A percentile compares a stretch with the other conserved stretches of the same genome.
Conservation (phyloP, 2,888 invertebrate species). For the Drosophila neotestacea region DNA sequence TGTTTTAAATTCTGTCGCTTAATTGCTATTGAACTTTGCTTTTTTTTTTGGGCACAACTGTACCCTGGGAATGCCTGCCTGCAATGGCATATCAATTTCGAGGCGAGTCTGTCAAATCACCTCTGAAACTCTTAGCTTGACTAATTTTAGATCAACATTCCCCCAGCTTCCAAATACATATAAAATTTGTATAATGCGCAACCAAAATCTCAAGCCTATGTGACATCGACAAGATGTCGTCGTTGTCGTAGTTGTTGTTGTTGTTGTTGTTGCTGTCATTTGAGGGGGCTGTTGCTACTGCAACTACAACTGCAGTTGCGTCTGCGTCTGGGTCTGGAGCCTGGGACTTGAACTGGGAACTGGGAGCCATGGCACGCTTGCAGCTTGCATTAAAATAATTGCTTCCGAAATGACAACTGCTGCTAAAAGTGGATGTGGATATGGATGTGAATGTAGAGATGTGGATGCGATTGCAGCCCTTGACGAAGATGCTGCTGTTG, state of each 20-base stretch:
- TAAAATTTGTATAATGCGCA: constrained; percentile 6
- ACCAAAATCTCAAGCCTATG: constrained; percentile 53
- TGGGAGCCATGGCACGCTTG: constrained; percentile 54
- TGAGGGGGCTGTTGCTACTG: constrained; percentile 29
- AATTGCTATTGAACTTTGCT: constrained; percentile 16
- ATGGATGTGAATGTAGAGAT: constrained; percentile 13
- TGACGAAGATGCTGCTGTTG: constrained; percentile 24
- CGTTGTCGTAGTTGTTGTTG: constrained; percentile 44
- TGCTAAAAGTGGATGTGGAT: constrained; percentile 59
- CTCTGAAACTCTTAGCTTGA: constrained; percentile 57
- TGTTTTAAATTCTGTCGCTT: constrained; percentile 3
- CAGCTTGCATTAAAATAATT: constrained; percentile 82
- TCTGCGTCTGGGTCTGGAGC: constrained; percentile 21
- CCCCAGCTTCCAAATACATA: constrained; percentile 10
- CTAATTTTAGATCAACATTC: constrained; percentile 68
- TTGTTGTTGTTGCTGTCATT: constrained; percentile 42
- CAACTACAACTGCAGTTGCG: constrained; percentile 7
- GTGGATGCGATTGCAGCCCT: constrained; percentile 36
- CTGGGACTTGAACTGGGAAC: constrained; percentile 11
- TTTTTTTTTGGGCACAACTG: constrained; percentile 56
- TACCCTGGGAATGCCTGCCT: constrained; percentile 50
- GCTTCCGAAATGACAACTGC: constrained; percentile 83
- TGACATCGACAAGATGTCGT: constrained; percentile 71
- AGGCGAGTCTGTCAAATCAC: constrained; percentile 53
- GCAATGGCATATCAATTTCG: constrained; percentile 63